These are phyloP conservation scores for Didymodactylos carnosus DNA, from an alignment of 2,888 invertebrate genomes.

Conservation along the genomic window DNA sequence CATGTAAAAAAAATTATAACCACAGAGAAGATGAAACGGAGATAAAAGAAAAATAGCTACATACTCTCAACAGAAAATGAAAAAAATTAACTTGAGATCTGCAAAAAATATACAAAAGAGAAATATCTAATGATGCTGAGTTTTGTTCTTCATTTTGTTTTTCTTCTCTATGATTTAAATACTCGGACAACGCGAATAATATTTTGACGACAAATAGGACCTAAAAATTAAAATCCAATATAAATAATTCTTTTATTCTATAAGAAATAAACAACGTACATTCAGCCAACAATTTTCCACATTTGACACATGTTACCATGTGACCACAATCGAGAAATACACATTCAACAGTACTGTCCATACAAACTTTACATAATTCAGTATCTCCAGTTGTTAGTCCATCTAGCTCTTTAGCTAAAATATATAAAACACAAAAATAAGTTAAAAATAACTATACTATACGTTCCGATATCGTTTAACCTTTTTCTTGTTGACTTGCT, in stretches of 20 bases:
- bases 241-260: too few species aligned
- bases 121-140: too few species aligned
- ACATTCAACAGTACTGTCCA: constrained; percentile 77
- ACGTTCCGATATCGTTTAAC: background rate
- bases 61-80: too few species aligned
- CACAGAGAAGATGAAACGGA: too few species aligned
- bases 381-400: constrained; percentile 37
- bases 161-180: constrained; percentile 60
- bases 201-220: constrained; percentile 74
- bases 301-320: constrained; percentile 64
- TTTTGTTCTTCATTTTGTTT: too few species aligned
- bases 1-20: too few species aligned
- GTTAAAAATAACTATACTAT: background rate
- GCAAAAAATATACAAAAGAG: too few species aligned
- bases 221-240: too few species aligned
- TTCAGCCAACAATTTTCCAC: constrained; percentile 64
- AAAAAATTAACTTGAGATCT: too few species aligned
- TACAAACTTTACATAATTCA: constrained; percentile 74
- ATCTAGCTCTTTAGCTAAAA: constrained; percentile 31
- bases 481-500: background rate
- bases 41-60: too few species aligned
- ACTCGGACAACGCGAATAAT: constrained; percentile 68
- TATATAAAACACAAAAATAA: background rate
- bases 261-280: too few species aligned
- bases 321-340: constrained; percentile 81